Base-by-base conservation (phyloP, 1,140 invertebrate genomes). In the Aphis craccivora region DNA sequence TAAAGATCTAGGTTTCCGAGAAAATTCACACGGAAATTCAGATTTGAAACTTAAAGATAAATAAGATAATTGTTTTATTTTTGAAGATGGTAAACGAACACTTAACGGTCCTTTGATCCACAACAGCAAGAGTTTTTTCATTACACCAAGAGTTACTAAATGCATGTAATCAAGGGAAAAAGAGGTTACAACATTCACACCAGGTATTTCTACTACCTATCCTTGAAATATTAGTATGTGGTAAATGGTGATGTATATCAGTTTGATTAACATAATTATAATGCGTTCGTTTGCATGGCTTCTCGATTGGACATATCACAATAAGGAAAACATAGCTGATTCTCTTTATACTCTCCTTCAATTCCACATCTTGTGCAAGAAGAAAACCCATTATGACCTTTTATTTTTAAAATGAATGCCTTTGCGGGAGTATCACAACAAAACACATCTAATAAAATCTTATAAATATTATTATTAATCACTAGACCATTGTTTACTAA, bases 401-500 rank as follows among this genome's bases (percentile, higher is more conserved):
- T 94, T 5, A 94, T 94, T 48, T 94, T 91, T 43, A 94, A 93
- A 40, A 95, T 93, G 60, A 94, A 95, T 37, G 94, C 60, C 90
- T 94, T 94, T 60, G 94, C 94, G 23, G 94, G 94, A 4, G 94
- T 93, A 93, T 95, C 95, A 90, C 94, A 94, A 90, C 93, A 93
- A 94, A 95, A 94, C 23, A 93, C 93, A 87, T 94, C 94, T 40
- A 94, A 93, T 67, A 48, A 83, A 35, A 94, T 84, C 23, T 45
- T 48, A 22, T 88, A 88, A 18, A 11, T 1, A 35, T 76, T 67
- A 93, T 91, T 30, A 81, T 94, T 87, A 43, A 92, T 93, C 23
- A 23, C 22, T 94, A 94, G 55, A 25, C 81, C 94, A 89, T 94
- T 67, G 18, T 35, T 53, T 9, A 92, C 81, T 45, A 95, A 83